A percentile compares a stretch with the other conserved stretches of the same genome.
These are phyloP conservation scores for Xestoiulus laeticollis DNA, from an alignment of 2,888 invertebrate genomes.

Conservation along the genomic window DNA sequence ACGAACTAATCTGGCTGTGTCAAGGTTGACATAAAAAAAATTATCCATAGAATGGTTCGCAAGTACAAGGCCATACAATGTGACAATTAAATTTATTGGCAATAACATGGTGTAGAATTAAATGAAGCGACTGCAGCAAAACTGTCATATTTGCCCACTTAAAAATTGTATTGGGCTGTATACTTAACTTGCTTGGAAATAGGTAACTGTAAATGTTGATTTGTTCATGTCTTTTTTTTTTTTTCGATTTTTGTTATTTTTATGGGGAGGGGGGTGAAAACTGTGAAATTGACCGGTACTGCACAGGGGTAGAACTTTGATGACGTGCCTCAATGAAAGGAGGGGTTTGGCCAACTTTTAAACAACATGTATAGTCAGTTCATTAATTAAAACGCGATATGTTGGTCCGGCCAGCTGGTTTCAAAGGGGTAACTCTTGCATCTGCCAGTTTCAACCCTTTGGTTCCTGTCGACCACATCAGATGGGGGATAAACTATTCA, in stretches of 20 bases:
- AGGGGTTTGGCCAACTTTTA: not conserved
- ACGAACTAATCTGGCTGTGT: not conserved
- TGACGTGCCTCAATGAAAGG: not conserved
- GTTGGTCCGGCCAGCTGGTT: not conserved
- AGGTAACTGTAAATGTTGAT: no score
- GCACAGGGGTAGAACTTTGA: not conserved
- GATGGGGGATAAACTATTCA: constrained; percentile 9
- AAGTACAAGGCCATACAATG: not conserved
- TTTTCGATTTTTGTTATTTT: no score
- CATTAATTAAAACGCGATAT: constrained; percentile 8
- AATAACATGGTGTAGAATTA: not conserved
- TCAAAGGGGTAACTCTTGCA: constrained; percentile 23
- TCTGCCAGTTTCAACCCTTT: constrained; percentile 2
- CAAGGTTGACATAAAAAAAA: not conserved
- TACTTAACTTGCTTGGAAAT: no score
- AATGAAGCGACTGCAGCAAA: not conserved
- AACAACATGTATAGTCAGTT: not conserved
- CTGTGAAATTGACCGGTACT: not conserved
- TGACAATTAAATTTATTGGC: not conserved
- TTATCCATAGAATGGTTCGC: not conserved
- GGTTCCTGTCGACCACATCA: not conserved
- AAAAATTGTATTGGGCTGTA: no score
- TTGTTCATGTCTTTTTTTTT: no score
- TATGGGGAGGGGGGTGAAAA: not conserved
- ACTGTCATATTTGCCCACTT: no score